A percentile compares a stretch with the other conserved stretches of the same genome.
Conservation (phyloP, 2,888 invertebrate genomes). For the Sinodicranocentrus sp. region DNA sequence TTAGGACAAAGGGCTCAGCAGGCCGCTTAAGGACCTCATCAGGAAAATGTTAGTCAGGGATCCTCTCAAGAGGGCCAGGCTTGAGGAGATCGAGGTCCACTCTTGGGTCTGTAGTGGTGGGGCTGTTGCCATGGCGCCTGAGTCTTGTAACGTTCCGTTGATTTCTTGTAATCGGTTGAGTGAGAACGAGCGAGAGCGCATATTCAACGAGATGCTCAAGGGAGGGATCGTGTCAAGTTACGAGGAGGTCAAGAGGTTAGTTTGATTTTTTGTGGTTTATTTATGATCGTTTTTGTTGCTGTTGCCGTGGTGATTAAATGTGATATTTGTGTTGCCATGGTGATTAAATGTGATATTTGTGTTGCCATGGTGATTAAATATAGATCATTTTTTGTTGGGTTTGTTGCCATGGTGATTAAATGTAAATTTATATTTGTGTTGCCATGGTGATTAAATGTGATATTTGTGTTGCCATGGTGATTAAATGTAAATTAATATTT, state of each 20-base stretch:
- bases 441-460: background rate
- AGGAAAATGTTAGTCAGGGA: slow-evolving; percentile 95
- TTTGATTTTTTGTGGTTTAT: background rate
- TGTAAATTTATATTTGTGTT: too few relatives aligned
- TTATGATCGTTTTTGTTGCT: background rate
- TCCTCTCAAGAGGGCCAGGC: slow-evolving; percentile 92
- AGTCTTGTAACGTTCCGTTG: slow-evolving; percentile 83
- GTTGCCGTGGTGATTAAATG: too few relatives aligned
- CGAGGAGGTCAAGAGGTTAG: slow-evolving; percentile 82
- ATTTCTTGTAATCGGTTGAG: slow-evolving; percentile 93
- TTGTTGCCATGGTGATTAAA: too few relatives aligned
- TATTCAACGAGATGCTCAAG: slow-evolving; percentile 97
- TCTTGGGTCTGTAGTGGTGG: slow-evolving; percentile 83
- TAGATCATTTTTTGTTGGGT: background rate
- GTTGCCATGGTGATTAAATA: background rate
- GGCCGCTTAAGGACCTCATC: slow-evolving; percentile 92
- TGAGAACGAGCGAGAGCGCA: slow-evolving; percentile 93
- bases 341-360: too few relatives aligned
- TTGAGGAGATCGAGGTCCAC: slow-evolving; percentile 92
- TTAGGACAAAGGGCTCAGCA: slow-evolving; percentile 82
- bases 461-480: background rate
- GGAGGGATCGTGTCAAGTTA: slow-evolving; percentile 95
- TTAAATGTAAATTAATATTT: too few relatives aligned
- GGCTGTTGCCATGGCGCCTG: background rate
- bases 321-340: too few relatives aligned